Percentiles rank a stretch among this genome's conserved stretches.
These are phyloP conservation scores for Pampusana beccarii DNA, from an alignment of 2,113 vertebrate genomes.

Conservation along the genomic window DNA sequence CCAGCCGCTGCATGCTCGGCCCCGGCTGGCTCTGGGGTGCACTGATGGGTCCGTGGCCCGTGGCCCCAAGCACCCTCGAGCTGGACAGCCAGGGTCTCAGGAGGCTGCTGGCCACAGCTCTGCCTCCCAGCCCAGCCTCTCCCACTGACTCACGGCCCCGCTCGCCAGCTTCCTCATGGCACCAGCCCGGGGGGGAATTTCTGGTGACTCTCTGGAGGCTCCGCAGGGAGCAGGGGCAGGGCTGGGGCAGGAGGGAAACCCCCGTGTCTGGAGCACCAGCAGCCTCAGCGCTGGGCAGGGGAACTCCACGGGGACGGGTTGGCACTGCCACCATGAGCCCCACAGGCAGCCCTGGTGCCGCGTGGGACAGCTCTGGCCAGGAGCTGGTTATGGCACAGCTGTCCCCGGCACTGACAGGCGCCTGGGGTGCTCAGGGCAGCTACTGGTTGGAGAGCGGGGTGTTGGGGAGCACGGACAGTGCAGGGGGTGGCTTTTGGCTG, in stretches of 20 bases:
- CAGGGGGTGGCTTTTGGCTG: not conserved
- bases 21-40: rapidly evolving
- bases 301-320: not conserved
- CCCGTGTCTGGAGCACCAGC: not conserved
- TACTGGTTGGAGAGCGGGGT: not conserved
- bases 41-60: rapidly evolving
- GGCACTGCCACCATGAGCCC: rapidly evolving
- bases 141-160: constrained; percentile 13
- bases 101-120: not conserved
- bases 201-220: constrained; percentile 57
- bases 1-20: not conserved
- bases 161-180: constrained; percentile 35
- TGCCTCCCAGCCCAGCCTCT: not conserved
- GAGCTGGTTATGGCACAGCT: no score
- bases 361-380: not conserved
- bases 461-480: rapidly evolving
- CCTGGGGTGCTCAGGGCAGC: no score
- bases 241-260: constrained; percentile 1
- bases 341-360: rapidly evolving
- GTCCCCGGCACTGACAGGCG: no score
- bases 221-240: not conserved
- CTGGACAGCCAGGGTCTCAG: no score
- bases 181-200: constrained; percentile 40
- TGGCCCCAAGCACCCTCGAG: rapidly evolving
- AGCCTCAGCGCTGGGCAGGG: not conserved